Base-by-base conservation (phyloP, 2,113 vertebrate genomes). In the Hylia prasina region DNA sequence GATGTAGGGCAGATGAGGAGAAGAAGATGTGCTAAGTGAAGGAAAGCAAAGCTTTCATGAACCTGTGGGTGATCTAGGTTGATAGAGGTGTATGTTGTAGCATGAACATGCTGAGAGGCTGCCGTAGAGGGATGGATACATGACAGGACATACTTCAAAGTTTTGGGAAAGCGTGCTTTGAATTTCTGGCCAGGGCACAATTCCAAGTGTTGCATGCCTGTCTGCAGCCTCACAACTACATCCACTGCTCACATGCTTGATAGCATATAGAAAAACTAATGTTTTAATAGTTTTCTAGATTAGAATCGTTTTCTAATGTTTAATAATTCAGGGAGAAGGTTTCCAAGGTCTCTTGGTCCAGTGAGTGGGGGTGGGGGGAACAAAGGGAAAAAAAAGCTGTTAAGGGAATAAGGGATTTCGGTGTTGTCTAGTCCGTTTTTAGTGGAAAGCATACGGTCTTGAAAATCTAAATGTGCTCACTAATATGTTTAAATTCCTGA, bases 121-220 rank as follows among this genome's bases (percentile, higher is more conserved):
- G 58, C 79, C 44, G 44, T 77, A 28, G 82, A 66, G 69, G 45
- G 39, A 86, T 83, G 90, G 82, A 76, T 80, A 58, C 17, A 14
- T 93, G 92, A 93, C 82, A 86, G 79, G 82, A 37, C 71, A 63
- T 25, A 94, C 88, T 92, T 96, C 91, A 90, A 96, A 96, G 93
- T 88, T 94, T 82, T 63, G 82, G 56, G 45, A 90, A 82, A 56
- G 68, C 58, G 10, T 93, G 70, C 87, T 93, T 96, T 80, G 93
- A 88, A 97, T 95, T 96, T 94, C 93, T 93, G 87, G 76, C 88
- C 72, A 94, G 82, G 93, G 93, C 87, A 54, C 63, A 63, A 60
- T 83, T 93, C 90, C 90, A 94, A 92, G 71, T 60, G 58, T 70
- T 96, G 42, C 82, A 88, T 94, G 77, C 82, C 84, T 94, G 47